Conservation (phyloP, 2,797 vertebrate species). For the Lepilemur septentrionalis region DNA sequence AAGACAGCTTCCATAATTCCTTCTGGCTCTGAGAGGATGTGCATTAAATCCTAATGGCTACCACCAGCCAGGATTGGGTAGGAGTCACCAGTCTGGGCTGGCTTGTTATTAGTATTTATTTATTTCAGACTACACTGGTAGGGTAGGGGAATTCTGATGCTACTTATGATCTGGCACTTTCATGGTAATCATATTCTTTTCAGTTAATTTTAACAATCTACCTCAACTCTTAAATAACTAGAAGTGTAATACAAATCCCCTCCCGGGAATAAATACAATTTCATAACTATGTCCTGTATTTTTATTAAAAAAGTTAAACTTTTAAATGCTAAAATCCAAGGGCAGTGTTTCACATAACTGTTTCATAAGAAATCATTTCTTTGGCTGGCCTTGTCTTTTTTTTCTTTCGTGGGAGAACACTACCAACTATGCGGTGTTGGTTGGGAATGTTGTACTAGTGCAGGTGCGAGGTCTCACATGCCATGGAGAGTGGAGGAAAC, state of each 20-base stretch:
- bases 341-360: neutral
- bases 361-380: neutral
- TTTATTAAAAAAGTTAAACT: neutral
- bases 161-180: neutral
- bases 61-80: neutral
- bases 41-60: neutral
- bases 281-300: neutral
- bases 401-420: neutral
- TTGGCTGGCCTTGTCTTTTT: neutral
- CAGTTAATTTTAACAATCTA: neutral
- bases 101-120: neutral
- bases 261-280: neutral
- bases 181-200: neutral
- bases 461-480: neutral
- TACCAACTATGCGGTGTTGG: neutral
- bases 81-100: neutral
- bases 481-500: neutral
- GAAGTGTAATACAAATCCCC: neutral
- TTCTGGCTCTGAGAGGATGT: neutral
- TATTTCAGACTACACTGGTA: neutral
- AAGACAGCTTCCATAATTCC: neutral
- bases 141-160: neutral
- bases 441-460: neutral
- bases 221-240: neutral
- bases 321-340: neutral